Base-by-base conservation (phyloP, 2,113 vertebrate genomes). In the Cnemophilus loriae region DNA sequence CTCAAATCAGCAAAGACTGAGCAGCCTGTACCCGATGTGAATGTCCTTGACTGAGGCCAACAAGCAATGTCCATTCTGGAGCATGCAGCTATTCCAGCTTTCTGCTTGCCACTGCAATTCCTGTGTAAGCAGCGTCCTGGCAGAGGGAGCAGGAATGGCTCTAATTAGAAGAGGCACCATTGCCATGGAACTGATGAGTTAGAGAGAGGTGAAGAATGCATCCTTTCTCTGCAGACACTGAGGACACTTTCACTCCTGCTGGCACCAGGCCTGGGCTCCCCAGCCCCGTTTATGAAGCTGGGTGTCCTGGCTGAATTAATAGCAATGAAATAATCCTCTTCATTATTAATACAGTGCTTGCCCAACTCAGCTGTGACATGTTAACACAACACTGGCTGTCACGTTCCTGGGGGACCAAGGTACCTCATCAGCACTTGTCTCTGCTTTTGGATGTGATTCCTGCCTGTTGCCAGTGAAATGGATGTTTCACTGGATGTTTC, bases 171-270 rank as follows among this genome's bases (percentile, higher is more conserved):
- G 87, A 94, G 75, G 50, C 7, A 0, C 78, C 55, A 87, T 44
- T 91, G 68, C 82, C 78, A 47, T 7, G 32, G 91, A 95, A 91
- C 87, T 80, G 89, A 56, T 67, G 90, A 83, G 92, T 11, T 82
- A 27, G 63, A 59, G 75, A 59, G 89, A 90, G 44, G 84, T 89
- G 26, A 94, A 97, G 93, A 97, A 97, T 94, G 89, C 33, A 23
- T 49, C 93, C 94, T 95, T 96, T 97, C 93, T 96, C 87, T 92
- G 64, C 59, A 77, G 22, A 63, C 55, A 93, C 95, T 97, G 93
- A 90, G 61, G 92, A 80, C 90, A 96, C 88, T 97, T 94, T 94
- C 92, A 95, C 35, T 76, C 59, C 83, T 80, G 67, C 92, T 97
- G 96, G 96, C 97, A 85, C 15, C 49, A 63, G 80, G 94, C 95